Conservation (phyloP, 2,797 vertebrate genomes). For the Acanthurus lineatus region DNA sequence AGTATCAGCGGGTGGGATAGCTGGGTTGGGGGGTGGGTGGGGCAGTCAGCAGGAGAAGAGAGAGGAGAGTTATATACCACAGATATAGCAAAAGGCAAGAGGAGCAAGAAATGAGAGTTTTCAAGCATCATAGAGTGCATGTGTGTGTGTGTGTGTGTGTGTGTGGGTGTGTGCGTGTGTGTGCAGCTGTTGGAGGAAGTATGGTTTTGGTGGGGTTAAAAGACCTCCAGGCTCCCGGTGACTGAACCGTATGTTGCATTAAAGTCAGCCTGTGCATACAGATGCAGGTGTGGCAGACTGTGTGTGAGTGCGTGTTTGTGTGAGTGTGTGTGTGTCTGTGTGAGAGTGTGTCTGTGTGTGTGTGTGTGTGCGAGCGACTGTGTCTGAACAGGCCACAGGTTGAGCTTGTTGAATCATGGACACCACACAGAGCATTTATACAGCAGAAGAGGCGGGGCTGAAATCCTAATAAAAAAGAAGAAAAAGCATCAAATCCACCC, state of each 20-base stretch:
- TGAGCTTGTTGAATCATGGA: constrained; percentile 75
- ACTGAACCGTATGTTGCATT: constrained; percentile 62
- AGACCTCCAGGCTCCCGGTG: constrained; percentile 59
- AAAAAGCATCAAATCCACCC: constrained; percentile 55
- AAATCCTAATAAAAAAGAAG: constrained; percentile 56
- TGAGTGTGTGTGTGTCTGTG: constrained; percentile 42
- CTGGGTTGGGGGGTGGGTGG: background rate
- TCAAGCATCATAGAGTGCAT: constrained; percentile 49
- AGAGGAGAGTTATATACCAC: constrained; percentile 46
- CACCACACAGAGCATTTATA: constrained; percentile 78
- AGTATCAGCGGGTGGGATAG: constrained; percentile 60
- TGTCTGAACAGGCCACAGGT: constrained; percentile 63
- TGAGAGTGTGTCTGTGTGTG: constrained; percentile 40
- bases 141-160: constrained; percentile 15
- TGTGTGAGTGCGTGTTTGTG: constrained; percentile 20
- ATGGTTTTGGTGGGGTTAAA: constrained; percentile 31
- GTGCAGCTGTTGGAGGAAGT: constrained; percentile 40
- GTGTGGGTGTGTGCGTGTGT: constrained; percentile 23
- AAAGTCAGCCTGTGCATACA: constrained; percentile 60
- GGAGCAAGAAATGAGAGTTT: constrained; percentile 64
- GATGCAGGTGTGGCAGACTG: constrained; percentile 54
- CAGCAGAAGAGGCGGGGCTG: constrained; percentile 47
- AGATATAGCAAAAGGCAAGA: constrained; percentile 58
- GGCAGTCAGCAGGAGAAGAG: constrained; percentile 15
- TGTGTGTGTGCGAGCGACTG: constrained; percentile 47